Conservation (phyloP, 2,797 vertebrate species). For the Gallirallus australis region DNA sequence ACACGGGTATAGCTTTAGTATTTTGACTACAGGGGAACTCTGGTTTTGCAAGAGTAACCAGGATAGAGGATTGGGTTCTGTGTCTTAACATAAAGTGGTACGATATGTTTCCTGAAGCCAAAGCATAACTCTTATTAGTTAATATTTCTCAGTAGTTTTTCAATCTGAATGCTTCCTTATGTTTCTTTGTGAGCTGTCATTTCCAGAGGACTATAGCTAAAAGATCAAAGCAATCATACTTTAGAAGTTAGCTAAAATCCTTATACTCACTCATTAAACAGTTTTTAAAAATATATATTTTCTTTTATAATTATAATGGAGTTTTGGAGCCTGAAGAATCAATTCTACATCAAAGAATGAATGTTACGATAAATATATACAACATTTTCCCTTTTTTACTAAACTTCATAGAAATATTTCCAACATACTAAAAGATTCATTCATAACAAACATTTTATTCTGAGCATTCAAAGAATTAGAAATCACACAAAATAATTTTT, state of each 20-base stretch:
- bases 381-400: not conserved
- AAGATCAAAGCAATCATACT: slow-evolving; percentile 33
- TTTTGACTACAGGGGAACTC: not conserved
- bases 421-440: not conserved
- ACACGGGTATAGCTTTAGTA: not conserved
- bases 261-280: not conserved
- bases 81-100: not conserved
- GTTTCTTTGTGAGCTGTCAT: not conserved
- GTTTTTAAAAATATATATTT: slow-evolving; percentile 14
- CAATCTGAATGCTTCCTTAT: not conserved
- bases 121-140: not conserved
- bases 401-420: not conserved
- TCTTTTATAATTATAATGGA: slow-evolving; percentile 14
- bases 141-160: not conserved
- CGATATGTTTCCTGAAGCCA: not conserved
- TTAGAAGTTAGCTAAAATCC: not conserved
- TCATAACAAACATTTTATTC: not conserved
- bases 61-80: not conserved
- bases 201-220: not conserved
- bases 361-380: not conserved
- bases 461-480: not conserved
- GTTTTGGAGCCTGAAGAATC: slow-evolving; percentile 23
- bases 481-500: not conserved
- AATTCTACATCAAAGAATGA: slow-evolving; percentile 36
- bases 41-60: not conserved